Evolutionary conservation across 2,113 vertebrate genomes (phyloP).

Genomic region (Dipodomys stephensi): DNA sequence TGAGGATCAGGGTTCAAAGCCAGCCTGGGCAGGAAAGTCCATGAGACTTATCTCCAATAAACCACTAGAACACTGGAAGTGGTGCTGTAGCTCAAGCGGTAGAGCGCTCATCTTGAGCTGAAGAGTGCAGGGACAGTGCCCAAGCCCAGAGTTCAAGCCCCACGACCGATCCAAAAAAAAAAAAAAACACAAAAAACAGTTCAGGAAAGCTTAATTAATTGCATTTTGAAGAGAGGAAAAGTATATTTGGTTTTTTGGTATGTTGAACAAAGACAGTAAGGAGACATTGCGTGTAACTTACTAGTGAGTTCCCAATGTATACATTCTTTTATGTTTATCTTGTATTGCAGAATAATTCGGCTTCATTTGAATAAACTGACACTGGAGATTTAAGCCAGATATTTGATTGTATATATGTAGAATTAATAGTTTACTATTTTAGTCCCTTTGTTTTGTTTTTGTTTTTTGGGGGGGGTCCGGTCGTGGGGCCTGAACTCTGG

Average conservation of each 20-base stretch:
- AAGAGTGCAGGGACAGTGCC: no score
- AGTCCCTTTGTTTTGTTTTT: background rate
- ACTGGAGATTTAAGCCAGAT: slow-evolving; percentile 36
- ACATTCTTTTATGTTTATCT: slow-evolving; percentile 44
- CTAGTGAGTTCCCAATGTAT: slow-evolving; percentile 10
- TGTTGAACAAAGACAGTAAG: slow-evolving; percentile 16
- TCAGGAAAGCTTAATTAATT: slow-evolving; percentile 13
- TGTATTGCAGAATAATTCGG: slow-evolving; percentile 5
- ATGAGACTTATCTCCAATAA: no score
- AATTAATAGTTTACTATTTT: slow-evolving; percentile 19
- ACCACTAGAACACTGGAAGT: no score
- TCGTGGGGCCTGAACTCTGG: no score
- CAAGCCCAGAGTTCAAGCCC: no score
- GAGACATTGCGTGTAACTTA: slow-evolving; percentile 49
- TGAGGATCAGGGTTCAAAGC: no score
- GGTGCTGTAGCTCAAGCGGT: no score
- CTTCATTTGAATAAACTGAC: slow-evolving; percentile 15
- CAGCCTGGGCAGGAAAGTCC: no score
- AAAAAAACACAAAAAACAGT: background rate
- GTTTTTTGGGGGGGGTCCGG: background rate
- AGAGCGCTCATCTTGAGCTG: no score
- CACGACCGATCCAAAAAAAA: no score
- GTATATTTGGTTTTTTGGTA: slow-evolving; percentile 30
- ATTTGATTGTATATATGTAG: background rate
- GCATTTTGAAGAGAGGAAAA: slow-evolving; percentile 41